Evolutionary conservation across 2,888 invertebrate species (phyloP), one percentile per base, ranked within the genome.

Genomic region (Drosophila barbarae): DNA sequence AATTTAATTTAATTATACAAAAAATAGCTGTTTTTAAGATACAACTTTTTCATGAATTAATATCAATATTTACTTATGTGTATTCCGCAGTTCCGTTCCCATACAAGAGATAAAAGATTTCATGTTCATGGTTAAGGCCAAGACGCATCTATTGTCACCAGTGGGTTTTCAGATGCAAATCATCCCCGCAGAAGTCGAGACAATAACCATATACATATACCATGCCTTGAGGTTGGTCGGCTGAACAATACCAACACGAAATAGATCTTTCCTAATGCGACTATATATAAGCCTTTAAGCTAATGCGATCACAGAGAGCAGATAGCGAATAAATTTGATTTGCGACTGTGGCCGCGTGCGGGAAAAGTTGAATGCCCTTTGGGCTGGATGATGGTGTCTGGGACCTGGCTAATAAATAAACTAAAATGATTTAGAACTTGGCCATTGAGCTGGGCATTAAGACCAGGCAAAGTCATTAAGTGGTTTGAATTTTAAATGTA

Each of bases 111-210:
- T 30, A 42, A 46, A 41, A 51, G 56, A 35, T 52, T 54, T 55
- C 72, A 67, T 68, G 80, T 77, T 68, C 80, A 82, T 72, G 80
- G 74, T 69, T 76, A 82, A 83, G 84, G 83, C 73, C 77, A 54
- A 54, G 39, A 34, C 47, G 60, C 51, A 57, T 52, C 51, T 51
- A 42, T 57, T 53, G 72, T 34, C 26, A 21, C 21, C 46, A 50
- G 50, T 49, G 65, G 35, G 56, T 57, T 77, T 76, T 81, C 65
- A 60, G 71, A 69, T 70, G 76, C 52, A 72, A 81, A 76, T 81
- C 52, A 10, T 53, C n/a, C 55, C 55, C 36, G 36, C 36, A 47
- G 23, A 52, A 51, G 15, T 32, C 26, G 41, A 42, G 46, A 44
- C 18, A 53, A 60, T 34, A 12, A 35, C n/a, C 15, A 41, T 18